These are phyloP conservation scores for Scaptodrosophila lebanonensis DNA, from an alignment of 1,140 invertebrate species.

Conservation along the genomic window DNA sequence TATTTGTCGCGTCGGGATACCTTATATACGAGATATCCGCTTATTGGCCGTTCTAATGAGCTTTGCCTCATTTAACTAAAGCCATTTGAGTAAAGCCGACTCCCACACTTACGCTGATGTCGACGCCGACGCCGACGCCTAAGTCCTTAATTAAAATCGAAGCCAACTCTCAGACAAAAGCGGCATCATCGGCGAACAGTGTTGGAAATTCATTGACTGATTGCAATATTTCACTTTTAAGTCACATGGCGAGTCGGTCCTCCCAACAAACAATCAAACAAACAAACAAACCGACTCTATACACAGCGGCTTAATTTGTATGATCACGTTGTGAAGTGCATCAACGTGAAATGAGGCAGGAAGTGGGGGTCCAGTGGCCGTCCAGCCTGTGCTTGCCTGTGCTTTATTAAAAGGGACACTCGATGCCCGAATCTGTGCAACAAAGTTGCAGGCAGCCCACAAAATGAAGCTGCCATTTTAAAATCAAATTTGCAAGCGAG, in stretches of 20 bases:
- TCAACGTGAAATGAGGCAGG: slow-evolving; percentile 12
- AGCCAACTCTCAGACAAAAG: slow-evolving; percentile 42
- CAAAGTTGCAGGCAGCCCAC: slow-evolving; percentile 40
- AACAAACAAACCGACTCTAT: slow-evolving; percentile 43
- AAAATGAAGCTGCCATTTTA: slow-evolving; percentile 30
- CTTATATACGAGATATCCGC: too few relatives aligned
- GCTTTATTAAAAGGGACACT: slow-evolving; percentile 69
- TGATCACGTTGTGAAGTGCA: slow-evolving; percentile 37
- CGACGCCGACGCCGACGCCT: slow-evolving; percentile 38
- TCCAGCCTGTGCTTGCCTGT: not conserved
- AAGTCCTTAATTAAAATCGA: slow-evolving; percentile 75
- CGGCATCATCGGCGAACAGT: not conserved
- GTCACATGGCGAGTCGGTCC: slow-evolving; percentile 41
- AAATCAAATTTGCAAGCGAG: slow-evolving; percentile 58
- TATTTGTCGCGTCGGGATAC: too few relatives aligned
- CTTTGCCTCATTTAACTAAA: slow-evolving; percentile 53
- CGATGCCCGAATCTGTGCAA: slow-evolving; percentile 50
- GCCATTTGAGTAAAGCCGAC: slow-evolving; percentile 39
- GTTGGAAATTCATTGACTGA: slow-evolving; percentile 69
- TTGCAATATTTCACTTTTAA: slow-evolving; percentile 74
- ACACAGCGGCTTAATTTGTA: slow-evolving; percentile 70
- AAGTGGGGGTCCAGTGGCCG: not conserved
- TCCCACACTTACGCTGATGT: slow-evolving; percentile 22
- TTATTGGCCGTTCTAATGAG: too few relatives aligned
- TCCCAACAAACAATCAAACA: slow-evolving; percentile 13